phyloP scores from a whole-genome alignment of 1,140 invertebrate species.

The Daktulosphaira vitifoliae region DNA sequence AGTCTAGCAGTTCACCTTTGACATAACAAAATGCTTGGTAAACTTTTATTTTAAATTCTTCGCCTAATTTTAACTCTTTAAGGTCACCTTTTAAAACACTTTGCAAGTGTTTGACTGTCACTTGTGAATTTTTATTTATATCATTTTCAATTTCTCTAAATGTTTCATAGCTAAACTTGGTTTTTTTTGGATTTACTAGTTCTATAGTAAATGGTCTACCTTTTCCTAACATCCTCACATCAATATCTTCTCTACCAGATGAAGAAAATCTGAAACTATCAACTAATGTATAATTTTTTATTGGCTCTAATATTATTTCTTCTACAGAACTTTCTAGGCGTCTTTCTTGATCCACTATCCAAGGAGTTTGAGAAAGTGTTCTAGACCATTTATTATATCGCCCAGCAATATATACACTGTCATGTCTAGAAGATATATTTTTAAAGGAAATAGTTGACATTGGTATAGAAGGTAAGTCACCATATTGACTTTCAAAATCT shows the following conservation, averaged over 20 bases:
- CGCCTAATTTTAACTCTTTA: conserved; percentile 74
- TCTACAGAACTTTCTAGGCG: conserved; percentile 80
- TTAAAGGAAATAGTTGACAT: conserved; percentile 25
- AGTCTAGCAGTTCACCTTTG: conserved; percentile 45
- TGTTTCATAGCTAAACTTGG: conserved; percentile 47
- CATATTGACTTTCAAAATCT: conserved; percentile 28
- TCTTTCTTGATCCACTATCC: conserved; percentile 74
- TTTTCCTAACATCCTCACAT: conserved; percentile 76
- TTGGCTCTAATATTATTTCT: conserved; percentile 67
- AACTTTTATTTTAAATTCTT: conserved; percentile 73
- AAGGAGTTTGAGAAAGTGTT: conserved; percentile 84
- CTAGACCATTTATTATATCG: conserved; percentile 84
- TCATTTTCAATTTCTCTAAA: conserved; percentile 50
- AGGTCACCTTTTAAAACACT: conserved; percentile 46
- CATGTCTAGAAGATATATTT: conserved; percentile 35
- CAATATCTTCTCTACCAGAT: conserved; percentile 90
- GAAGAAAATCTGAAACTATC: conserved; percentile 65
- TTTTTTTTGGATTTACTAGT: conserved; percentile 58
- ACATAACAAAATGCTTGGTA: conserved; percentile 69
- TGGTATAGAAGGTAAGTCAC: conserved; percentile 27
- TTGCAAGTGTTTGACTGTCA: conserved; percentile 55
- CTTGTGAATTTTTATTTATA: conserved; percentile 53
- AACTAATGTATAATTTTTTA: conserved; percentile 49
- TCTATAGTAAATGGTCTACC: conserved; percentile 82
- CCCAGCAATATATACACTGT: conserved; percentile 45